Base-by-base conservation (phyloP, 2,113 vertebrate genomes). In the Copsychus sechellarum region DNA sequence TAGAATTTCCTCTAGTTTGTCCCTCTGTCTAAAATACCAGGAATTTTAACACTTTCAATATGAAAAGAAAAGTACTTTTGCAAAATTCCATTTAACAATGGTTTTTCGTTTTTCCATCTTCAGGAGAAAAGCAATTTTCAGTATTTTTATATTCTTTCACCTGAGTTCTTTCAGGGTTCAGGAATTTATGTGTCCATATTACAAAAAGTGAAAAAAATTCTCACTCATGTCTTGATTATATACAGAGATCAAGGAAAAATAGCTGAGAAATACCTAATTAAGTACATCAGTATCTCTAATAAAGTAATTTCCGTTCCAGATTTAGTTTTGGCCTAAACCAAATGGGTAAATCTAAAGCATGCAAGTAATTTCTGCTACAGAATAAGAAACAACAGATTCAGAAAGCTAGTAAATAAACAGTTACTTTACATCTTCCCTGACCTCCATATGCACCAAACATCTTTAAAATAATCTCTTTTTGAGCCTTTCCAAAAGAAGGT, bases 1-100 rank as follows among this genome's bases (percentile, higher is more conserved):
- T 15, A 99, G 97, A 88, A 99, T 98, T 97, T 99, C 99, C 97
- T 99, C 99, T 60, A 99, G 97, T 94, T 99, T 99, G 97, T 99
- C 99, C 48, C 99, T 98, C 96, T 99, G 99, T 29, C 99, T 99
- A 96, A 86, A 98, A 95, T 93, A 91, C 0, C 23, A 96, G 24
- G 7, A 86, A 84, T 93, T 91, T 92, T 92, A 78, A 78, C 40
- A 90, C 45, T 93, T 94, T 65, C 73, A 93, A 16, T 33, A 66
- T 21, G 54, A 74, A 91, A 64, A 36, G 23, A 50, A 53, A 31
- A 85, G 17, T 18, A 90, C 31, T 67, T 78, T 0, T 10, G 29
- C 0, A 6, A 67, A 54, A 74, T 89, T 77, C 50, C 60, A 74
- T 64, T 80, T 72, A 60, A 77, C 14, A 2, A 43, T 14, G 12